phyloP scores from a whole-genome alignment of 2,888 invertebrate species.

The Meloe dianella region DNA sequence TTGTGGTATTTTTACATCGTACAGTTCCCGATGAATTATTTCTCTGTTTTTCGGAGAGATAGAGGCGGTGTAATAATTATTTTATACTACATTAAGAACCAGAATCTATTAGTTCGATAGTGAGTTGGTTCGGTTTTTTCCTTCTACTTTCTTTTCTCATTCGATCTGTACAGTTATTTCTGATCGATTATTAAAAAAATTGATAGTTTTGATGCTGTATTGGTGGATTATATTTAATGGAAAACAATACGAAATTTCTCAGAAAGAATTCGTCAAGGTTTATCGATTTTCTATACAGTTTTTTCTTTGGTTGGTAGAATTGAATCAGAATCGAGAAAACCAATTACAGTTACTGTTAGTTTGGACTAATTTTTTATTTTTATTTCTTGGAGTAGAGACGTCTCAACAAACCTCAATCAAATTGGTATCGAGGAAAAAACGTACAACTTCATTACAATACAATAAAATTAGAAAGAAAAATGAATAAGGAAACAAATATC shows the following conservation, averaged over 20 bases:
- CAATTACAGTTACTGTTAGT: conserved; percentile 20
- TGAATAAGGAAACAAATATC: conserved; percentile 35
- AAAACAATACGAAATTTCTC: conserved; percentile 28
- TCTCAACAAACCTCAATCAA: conserved; percentile 9
- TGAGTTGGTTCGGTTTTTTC: conserved; percentile 17
- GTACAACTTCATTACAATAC: conserved; percentile 28
- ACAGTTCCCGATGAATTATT: conserved; percentile 26
- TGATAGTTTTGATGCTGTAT: conserved; percentile 20
- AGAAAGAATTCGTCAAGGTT: conserved; percentile 25
- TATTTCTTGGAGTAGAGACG: conserved; percentile 1
- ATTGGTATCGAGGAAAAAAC: conserved; percentile 17
- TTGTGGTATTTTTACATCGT: conserved; percentile 16
- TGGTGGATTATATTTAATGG: conserved; percentile 25
- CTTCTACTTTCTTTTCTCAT: conserved; percentile 9
- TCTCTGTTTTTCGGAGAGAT: conserved; percentile 26
- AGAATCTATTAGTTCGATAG: conserved; percentile 21
- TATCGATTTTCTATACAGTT: conserved; percentile 26
- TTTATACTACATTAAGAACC: not conserved
- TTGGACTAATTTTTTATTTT: conserved; percentile 12
- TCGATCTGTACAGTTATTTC: not conserved
- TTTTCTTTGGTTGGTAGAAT: conserved; percentile 15
- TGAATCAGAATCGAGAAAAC: conserved; percentile 19
- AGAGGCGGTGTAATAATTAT: conserved; percentile 23
- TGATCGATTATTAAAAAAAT: not conserved
- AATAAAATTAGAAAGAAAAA: conserved; percentile 3